These are phyloP conservation scores for Archips xylosteana DNA, from an alignment of 2,888 invertebrate species.

Conservation along the genomic window DNA sequence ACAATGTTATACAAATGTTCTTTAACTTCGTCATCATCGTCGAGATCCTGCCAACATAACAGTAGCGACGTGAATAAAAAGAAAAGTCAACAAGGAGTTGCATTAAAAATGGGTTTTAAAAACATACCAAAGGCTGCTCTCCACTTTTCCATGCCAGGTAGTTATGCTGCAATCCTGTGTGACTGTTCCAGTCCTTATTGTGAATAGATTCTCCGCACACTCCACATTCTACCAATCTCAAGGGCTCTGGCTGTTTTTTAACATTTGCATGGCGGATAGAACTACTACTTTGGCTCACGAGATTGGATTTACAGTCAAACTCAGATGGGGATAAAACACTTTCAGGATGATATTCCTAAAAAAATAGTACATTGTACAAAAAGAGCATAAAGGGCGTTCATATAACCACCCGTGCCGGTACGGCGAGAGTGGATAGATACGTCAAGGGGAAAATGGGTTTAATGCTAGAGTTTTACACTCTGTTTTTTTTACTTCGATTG, in stretches of 20 bases:
- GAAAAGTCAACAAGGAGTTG: neutral
- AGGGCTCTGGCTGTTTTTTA: neutral
- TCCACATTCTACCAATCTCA: constrained; percentile 45
- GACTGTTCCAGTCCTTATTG: constrained; percentile 52
- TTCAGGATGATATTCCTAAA: constrained; percentile 1
- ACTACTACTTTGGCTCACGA: neutral
- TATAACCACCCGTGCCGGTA: no score
- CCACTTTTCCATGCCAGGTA: constrained; percentile 60
- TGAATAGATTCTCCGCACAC: constrained; percentile 45
- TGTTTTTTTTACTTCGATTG: no score
- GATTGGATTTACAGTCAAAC: neutral
- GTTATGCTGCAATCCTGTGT: constrained; percentile 55
- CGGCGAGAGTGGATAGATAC: no score
- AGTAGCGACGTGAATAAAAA: neutral
- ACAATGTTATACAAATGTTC: constrained; percentile 53
- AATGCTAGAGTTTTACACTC: no score
- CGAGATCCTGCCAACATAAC: constrained; percentile 45
- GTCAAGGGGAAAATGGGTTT: no score
- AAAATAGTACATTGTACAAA: neutral
- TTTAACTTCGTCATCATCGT: constrained; percentile 50
- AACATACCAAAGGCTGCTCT: constrained; percentile 52
- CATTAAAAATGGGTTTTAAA: neutral
- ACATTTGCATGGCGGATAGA: neutral
- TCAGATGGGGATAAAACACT: neutral
- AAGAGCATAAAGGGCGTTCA: no score